Conservation (phyloP, 2,888 invertebrate genomes). For the Antheraea assamensis region DNA sequence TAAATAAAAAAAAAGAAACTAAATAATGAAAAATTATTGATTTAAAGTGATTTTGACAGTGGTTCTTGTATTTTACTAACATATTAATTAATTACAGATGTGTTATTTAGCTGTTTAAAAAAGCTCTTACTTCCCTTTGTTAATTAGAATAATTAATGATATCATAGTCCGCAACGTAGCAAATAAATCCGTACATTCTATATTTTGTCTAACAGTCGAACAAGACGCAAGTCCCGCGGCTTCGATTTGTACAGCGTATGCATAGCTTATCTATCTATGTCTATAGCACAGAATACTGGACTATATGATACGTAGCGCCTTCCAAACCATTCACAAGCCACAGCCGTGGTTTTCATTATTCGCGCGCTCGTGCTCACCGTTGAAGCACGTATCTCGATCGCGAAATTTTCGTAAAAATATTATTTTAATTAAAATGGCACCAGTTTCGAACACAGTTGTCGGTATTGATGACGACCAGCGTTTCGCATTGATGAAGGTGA, state of each 20-base stretch:
- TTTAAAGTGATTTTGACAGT: too few relatives aligned
- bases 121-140: too few relatives aligned
- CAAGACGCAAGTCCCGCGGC: too few relatives aligned
- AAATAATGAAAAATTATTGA: too few relatives aligned
- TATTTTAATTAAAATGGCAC: constrained; percentile 57
- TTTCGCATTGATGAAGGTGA: constrained; percentile 90
- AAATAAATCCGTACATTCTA: not conserved
- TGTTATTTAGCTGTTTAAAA: too few relatives aligned
- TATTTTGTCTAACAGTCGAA: not conserved
- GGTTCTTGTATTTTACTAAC: too few relatives aligned
- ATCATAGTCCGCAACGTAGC: not conserved
- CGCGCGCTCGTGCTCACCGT: constrained; percentile 36
- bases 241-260: too few relatives aligned
- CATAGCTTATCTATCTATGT: too few relatives aligned
- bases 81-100: too few relatives aligned
- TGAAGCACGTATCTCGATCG: constrained; percentile 28
- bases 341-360: constrained; percentile 29
- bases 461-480: constrained; percentile 88
- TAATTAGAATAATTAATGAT: not conserved
- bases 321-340: not conserved
- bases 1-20: too few relatives aligned
- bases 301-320: not conserved
- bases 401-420: constrained; percentile 22
- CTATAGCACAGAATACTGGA: not conserved
- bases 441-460: constrained; percentile 68